These are phyloP conservation scores for Chloropsis cyanopogon DNA, from an alignment of 2,113 vertebrate species.

Conservation along the genomic window DNA sequence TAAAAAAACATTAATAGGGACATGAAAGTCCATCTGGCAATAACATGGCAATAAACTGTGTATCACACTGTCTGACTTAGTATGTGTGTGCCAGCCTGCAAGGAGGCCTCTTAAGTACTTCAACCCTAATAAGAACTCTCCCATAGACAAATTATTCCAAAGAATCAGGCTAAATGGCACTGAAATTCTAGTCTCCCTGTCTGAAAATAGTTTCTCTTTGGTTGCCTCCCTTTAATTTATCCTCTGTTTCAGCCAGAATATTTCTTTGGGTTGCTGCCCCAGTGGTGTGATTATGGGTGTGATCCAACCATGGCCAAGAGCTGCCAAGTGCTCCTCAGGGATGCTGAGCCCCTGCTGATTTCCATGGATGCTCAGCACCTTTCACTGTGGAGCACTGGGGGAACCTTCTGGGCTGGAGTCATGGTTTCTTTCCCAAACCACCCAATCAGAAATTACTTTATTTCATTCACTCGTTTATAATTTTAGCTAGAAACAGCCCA, in stretches of 20 bases:
- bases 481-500: constrained; percentile 9
- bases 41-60: not conserved
- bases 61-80: not conserved
- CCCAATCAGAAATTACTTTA: not conserved
- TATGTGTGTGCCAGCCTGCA: not conserved
- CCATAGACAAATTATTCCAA: not conserved
- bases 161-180: not conserved
- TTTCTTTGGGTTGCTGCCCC: constrained; percentile 4
- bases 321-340: not conserved
- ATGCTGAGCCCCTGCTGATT: not conserved
- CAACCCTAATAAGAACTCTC: not conserved
- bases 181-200: not conserved
- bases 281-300: not conserved
- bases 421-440: not conserved
- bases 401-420: not conserved
- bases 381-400: rapidly evolving
- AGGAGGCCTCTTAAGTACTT: not conserved
- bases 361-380: not conserved
- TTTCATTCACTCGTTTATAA: constrained; percentile 14
- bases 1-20: not conserved
- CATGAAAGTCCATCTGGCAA: not conserved
- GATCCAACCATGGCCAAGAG: rapidly evolving
- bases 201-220: constrained; percentile 53
- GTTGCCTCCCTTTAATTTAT: constrained; percentile 58
- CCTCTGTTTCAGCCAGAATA: not conserved